Evolutionary conservation across 35 echinoderm and acorn worm species (phyloP), one percentile per base, ranked within the genome.

Genomic region (Acanthaster planci): DNA sequence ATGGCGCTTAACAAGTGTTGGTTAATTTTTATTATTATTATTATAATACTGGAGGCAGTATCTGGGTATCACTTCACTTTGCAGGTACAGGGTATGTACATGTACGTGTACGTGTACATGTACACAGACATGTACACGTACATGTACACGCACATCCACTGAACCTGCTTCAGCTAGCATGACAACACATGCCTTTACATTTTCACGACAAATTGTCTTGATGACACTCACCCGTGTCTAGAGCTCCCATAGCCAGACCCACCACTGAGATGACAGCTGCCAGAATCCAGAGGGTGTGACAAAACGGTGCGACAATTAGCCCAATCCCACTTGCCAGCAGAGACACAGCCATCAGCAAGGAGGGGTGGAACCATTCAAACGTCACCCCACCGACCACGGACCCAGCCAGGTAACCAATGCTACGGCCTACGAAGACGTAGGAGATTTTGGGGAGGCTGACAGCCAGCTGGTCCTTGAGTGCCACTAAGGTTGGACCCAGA

Each of bases 211-310:
- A 47, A 30, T 60, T 21, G 21, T 16, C 12, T 15, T 1, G 3
- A 18, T 8, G 8, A 7, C 37, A 39, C 51, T 26, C 27, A 89
- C 87, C 87, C 55, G 87, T 89, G 54, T 89, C 87, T 31, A 89
- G 60, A 36, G 80, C 87, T 23, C 87, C 87, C 87, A 89, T 89
- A 29, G 79, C 77, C 21, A 89, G 8, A 32, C 87, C 87, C 15
- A 84, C 87, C 51, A 34, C 51, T 7, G 79, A 83, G 7, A 89
- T 83, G 34, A 51, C 29, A 3, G 76, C 1, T 12, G 15, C 57
- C 1, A 82, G 37, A n/a, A 14, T 37, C 44, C 82, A 35, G 22
- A 89, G 16, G 5, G 58, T 18, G 7, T 17, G 3, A 14, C 47
- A 52, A 35, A 52, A 89, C 21, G 87, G 87, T 0, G 80, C 51